phyloP scores from a whole-genome alignment of 2,113 vertebrate genomes.

The Kryptolebias marmoratus region DNA sequence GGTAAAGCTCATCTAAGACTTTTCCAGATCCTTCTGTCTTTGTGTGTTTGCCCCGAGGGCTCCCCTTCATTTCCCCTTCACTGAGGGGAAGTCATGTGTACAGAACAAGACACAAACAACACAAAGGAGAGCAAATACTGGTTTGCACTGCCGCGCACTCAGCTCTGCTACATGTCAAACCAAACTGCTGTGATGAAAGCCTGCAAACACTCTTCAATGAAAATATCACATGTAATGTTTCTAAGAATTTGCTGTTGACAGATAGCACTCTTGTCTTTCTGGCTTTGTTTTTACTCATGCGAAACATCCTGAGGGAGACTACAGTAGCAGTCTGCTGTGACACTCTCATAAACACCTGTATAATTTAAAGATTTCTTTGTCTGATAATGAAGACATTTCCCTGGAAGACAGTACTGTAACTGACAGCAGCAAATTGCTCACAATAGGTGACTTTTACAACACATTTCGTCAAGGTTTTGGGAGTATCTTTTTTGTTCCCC shows the following conservation, averaged over 20 bases:
- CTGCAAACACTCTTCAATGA: slow-evolving; percentile 32
- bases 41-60: slow-evolving; percentile 67
- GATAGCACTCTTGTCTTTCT: slow-evolving; percentile 15
- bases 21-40: slow-evolving; percentile 58
- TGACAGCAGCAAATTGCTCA: slow-evolving; percentile 43
- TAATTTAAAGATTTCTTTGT: slow-evolving; percentile 5
- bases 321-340: slow-evolving; percentile 5
- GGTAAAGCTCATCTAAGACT: slow-evolving; percentile 48
- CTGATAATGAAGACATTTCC: slow-evolving; percentile 31
- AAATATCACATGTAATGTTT: slow-evolving; percentile 45
- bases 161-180: slow-evolving; percentile 49
- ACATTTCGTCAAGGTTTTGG: slow-evolving; percentile 39
- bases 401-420: slow-evolving; percentile 5
- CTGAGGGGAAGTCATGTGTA: slow-evolving; percentile 67
- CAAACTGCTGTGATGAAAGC: slow-evolving; percentile 24
- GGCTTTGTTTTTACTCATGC: slow-evolving; percentile 23
- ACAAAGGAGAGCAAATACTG: slow-evolving; percentile 53
- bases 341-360: slow-evolving; percentile 20
- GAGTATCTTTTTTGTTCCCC: slow-evolving; percentile 27
- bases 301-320: slow-evolving; percentile 31
- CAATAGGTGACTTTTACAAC: slow-evolving; percentile 31
- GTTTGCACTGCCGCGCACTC: slow-evolving; percentile 29
- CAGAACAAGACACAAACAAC: slow-evolving; percentile 48
- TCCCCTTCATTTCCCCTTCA: slow-evolving; percentile 63
- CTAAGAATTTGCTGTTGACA: slow-evolving; percentile 39